phyloP scores from a whole-genome alignment of 2,113 vertebrate genomes.

The Arizona elegans region DNA sequence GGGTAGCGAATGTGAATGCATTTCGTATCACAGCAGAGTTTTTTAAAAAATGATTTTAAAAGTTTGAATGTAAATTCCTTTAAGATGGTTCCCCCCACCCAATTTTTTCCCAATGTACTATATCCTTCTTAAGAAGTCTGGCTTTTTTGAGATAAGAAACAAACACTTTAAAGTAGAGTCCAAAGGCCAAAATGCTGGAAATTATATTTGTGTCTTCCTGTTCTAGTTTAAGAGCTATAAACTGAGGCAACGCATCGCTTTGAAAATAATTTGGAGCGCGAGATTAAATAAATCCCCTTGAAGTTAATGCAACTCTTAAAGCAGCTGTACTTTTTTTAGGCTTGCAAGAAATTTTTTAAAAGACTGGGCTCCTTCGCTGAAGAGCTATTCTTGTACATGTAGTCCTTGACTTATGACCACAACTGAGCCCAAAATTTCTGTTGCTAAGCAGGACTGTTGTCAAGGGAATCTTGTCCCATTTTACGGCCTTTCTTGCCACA shows the following conservation, averaged over 20 bases:
- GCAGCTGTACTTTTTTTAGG: not conserved
- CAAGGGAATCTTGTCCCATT: not conserved
- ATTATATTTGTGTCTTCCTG: not conserved
- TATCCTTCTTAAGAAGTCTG: not conserved
- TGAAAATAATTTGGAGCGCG: not conserved
- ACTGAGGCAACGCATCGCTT: not conserved
- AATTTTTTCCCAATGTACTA: not conserved
- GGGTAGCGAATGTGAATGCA: too few species aligned
- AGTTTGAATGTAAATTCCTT: not conserved
- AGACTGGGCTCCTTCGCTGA: not conserved
- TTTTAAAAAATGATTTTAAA: not conserved
- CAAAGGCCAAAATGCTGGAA: not conserved
- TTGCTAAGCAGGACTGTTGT: not conserved
- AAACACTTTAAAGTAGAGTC: not conserved
- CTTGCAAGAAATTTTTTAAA: not conserved
- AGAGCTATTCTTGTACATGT: not conserved
- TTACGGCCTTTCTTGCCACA: not conserved
- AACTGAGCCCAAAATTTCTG: not conserved
- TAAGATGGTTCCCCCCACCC: not conserved
- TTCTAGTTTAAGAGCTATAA: not conserved
- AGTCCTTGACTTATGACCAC: not conserved
- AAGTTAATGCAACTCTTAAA: not conserved
- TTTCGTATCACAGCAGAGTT: not conserved
- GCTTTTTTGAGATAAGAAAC: not conserved
- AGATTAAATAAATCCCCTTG: not conserved